These are phyloP conservation scores for Platyrinchus mystaceus DNA, from an alignment of 2,797 vertebrate species.

Conservation along the genomic window DNA sequence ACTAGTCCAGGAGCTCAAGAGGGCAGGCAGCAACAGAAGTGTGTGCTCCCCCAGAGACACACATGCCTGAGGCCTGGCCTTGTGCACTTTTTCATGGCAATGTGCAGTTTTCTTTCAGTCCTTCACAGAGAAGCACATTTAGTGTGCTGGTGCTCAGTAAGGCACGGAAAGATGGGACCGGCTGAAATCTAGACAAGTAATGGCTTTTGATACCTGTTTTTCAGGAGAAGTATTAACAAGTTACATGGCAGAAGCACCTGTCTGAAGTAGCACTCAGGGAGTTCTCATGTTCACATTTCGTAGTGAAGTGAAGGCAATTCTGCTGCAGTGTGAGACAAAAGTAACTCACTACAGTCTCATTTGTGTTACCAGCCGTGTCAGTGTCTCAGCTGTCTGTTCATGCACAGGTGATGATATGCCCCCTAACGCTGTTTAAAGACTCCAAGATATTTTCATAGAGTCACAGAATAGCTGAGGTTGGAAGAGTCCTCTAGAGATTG, in stretches of 20 bases:
- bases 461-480: background rate
- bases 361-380: background rate
- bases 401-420: background rate
- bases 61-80: fast-evolving
- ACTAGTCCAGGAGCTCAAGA: background rate
- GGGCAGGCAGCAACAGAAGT: fast-evolving
- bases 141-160: background rate
- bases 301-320: background rate
- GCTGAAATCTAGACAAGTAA: background rate
- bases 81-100: background rate
- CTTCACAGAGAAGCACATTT: background rate
- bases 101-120: background rate
- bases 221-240: background rate
- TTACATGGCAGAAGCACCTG: background rate
- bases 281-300: background rate
- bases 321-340: background rate
- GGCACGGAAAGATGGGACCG: background rate
- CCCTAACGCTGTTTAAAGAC: background rate
- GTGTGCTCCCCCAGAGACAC: fast-evolving
- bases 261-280: background rate
- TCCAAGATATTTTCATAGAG: background rate
- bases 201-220: background rate
- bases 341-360: background rate
- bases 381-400: background rate
- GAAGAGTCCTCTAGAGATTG: background rate